Conservation (phyloP, 1,140 invertebrate genomes). For the Ceratina calcarata region DNA sequence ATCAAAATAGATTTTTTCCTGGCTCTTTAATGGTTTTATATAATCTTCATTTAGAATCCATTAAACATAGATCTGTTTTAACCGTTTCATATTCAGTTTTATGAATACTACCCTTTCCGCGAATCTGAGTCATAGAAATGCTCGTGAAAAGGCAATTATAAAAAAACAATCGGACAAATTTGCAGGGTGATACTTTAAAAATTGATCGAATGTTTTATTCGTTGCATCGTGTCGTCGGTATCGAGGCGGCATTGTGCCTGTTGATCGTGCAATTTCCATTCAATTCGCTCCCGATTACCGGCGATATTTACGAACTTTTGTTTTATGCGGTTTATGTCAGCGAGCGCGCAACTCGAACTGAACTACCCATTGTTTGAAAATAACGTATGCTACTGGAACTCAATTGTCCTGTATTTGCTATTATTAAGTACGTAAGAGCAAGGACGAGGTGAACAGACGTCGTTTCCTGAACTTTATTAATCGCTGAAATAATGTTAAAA, state of each 20-base stretch:
- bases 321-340: background rate
- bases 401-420: background rate
- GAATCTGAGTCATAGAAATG: too few species aligned
- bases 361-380: background rate
- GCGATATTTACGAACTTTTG: constrained; percentile 21
- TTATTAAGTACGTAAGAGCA: too few species aligned
- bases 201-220: background rate
- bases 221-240: background rate
- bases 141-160: too few species aligned
- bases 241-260: background rate
- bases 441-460: background rate
- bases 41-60: too few species aligned
- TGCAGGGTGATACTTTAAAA: background rate
- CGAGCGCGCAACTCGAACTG: background rate
- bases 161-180: background rate
- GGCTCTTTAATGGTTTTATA: too few species aligned
- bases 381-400: background rate
- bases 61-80: too few species aligned
- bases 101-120: too few species aligned
- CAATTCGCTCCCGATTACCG: background rate
- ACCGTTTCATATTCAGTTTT: too few species aligned
- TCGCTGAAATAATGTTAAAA: background rate
- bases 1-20: too few species aligned
- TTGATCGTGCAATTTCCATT: background rate
- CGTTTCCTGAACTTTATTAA: background rate